Evolutionary conservation across 2,113 vertebrate genomes (phyloP), one percentile per base, ranked within the genome.

Genomic region (Merops nubicus): DNA sequence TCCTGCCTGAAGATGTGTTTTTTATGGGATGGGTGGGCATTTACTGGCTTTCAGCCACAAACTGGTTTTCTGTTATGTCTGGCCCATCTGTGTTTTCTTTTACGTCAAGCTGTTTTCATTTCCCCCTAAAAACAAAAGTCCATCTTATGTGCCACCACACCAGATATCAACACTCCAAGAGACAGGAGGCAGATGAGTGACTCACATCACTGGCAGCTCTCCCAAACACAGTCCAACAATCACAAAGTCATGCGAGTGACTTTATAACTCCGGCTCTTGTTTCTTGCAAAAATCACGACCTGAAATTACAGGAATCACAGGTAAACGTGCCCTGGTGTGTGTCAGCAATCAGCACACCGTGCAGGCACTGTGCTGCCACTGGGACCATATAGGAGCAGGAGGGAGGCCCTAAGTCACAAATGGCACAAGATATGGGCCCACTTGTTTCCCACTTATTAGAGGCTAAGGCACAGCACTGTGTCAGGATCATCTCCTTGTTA

Each of bases 291-390:
- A 57, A 85, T 3, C 25, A 21, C 3, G 7, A 12, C 21, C 60
- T 75, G 42, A 64, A 75, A 56, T 34, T 18, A 50, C 43, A 72
- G 33, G 18, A 26, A 48, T 25, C 1, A 1, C 22, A 45, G 19
- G 20, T 56, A 47, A 77, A 15, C 4, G 5, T 12, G 36, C 5
- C 20, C 18, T 1, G 8, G 22, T 1, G 7, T 0, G 3, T 25
- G 31, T 15, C 73, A 40, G 62, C 42, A 45, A 67, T 59, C 3
- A 3, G 36, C 15, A 21, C 0, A 6, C 9, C 1, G 0, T 28
- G 6, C 15, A 16, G 28, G 23, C 8, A 9, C n/a, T 6, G 11
- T 3, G 0, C 38, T 38, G 47, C 16, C 29, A 31, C 2, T 0
- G 31, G 33, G 19, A 62, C 9, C 56, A 34, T 22, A 33, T 25